Evolutionary conservation across 2,113 vertebrate genomes (phyloP), one percentile per base, ranked within the genome.

Genomic region (Thalassarche chlororhynchos): DNA sequence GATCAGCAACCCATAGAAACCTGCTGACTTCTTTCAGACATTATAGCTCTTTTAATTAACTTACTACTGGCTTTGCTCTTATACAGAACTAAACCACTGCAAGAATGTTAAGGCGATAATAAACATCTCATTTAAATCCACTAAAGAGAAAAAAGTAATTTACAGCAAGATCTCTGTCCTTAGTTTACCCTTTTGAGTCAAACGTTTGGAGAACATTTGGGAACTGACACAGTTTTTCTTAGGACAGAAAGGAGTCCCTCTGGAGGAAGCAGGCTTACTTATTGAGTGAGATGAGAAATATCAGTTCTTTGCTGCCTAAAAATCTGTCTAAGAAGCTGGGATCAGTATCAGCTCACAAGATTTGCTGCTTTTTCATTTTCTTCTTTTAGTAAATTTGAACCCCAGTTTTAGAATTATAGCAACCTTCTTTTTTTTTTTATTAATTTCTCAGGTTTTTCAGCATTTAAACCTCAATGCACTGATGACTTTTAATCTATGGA

Each of bases 31-130:
- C 90, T 96, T 96, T 96, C 89, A 97, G 96, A 82, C 81, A 78
- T 94, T 97, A 97, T 90, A 97, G 94, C 79, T 91, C 92, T 98
- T 97, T 97, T 97, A 98, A 98, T 98, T 98, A 98, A 98, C 96
- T 98, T 96, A 97, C 76, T 89, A 96, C 85, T 92, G 87, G 87
- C 87, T 97, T 97, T 95, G 92, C 82, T 97, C 83, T 97, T 97
- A 96, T 95, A 89, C 86, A 96, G 91, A 97, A 92, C 95, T 93
- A 97, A 98, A 96, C 74, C 81, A 85, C 92, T 87, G 71, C 61
- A 91, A 94, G 85, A 93, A 97, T 84, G 91, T 92, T 97, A 87
- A 97, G 96, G 87, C 44, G 19, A 89, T 95, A 89, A 92, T 93
- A 97, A 97, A 90, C 88, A 97, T 89, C 96, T 97, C 71, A 91